Conservation (phyloP, 37 sponge, comb jelly and placozoan genomes). For the Beroe forskalii region DNA sequence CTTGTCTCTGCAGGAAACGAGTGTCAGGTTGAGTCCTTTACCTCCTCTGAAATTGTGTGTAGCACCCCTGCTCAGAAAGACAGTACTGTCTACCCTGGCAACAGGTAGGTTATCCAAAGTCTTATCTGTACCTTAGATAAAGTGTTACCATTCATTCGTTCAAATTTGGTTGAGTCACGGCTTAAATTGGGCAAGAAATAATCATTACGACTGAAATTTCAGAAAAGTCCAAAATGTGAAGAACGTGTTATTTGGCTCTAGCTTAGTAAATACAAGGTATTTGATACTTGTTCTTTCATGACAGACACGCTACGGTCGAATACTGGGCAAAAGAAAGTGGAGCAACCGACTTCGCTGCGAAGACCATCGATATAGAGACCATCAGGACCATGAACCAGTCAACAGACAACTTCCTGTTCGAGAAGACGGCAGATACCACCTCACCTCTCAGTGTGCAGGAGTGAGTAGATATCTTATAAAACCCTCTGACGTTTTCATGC, state of each 20-base stretch:
- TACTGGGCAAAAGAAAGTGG: slow-evolving; percentile 23
- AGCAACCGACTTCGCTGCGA: not conserved
- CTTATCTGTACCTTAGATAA: too few species aligned
- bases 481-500: too few species aligned
- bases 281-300: too few species aligned
- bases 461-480: too few species aligned
- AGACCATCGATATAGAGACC: not conserved
- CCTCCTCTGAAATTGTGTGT: slow-evolving; percentile 3
- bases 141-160: too few species aligned
- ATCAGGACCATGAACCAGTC: slow-evolving; percentile 25
- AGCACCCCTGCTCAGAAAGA: not conserved
- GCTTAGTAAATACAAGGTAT: too few species aligned
- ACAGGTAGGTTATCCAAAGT: slow-evolving; percentile 50
- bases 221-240: too few species aligned
- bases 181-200: too few species aligned
- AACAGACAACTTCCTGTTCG: not conserved
- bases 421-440: not conserved
- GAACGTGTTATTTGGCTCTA: too few species aligned
- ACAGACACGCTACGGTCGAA: slow-evolving; percentile 15
- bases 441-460: not conserved
- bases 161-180: too few species aligned
- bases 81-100: slow-evolving; percentile 14
- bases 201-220: too few species aligned
- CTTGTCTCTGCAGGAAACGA: slow-evolving; percentile 9
- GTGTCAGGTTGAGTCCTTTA: slow-evolving; percentile 35